These are phyloP conservation scores for Altica lythri DNA, from an alignment of 2,888 invertebrate genomes.

Conservation along the genomic window DNA sequence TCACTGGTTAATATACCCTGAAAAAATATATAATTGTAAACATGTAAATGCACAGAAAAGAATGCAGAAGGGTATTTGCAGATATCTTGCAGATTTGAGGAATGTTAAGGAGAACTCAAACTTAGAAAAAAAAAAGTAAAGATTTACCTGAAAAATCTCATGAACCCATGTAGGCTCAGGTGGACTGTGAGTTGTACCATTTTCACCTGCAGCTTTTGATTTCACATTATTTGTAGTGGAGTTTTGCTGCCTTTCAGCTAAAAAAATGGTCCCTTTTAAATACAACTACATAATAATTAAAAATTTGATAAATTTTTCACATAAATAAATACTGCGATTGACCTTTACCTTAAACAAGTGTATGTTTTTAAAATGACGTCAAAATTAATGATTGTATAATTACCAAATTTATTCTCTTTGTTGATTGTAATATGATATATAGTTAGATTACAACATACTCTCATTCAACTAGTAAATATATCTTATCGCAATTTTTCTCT, in stretches of 20 bases:
- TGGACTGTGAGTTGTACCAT: constrained; percentile 60
- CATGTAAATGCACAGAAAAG: too few relatives aligned
- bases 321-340: too few relatives aligned
- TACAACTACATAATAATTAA: neutral
- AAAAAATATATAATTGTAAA: too few relatives aligned
- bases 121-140: too few relatives aligned
- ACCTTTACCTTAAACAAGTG: neutral
- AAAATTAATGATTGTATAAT: constrained; percentile 1
- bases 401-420: neutral
- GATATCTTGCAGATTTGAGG: too few relatives aligned
- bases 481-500: too few relatives aligned
- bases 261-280: constrained; percentile 41
- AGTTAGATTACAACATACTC: constrained; percentile 4
- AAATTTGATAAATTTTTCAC: neutral
- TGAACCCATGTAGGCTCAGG: constrained; percentile 98
- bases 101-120: too few relatives aligned
- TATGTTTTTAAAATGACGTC: neutral
- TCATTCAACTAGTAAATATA: too few relatives aligned
- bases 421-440: constrained; percentile 13
- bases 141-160: constrained; percentile 88
- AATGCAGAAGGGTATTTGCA: too few relatives aligned
- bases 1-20: constrained; percentile 96
- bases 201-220: constrained; percentile 63
- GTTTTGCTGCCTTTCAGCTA: constrained; percentile 78
- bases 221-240: constrained; percentile 61